These are phyloP conservation scores for Caenorhabditis angaria DNA, from an alignment of 2,888 invertebrate genomes.

Conservation along the genomic window DNA sequence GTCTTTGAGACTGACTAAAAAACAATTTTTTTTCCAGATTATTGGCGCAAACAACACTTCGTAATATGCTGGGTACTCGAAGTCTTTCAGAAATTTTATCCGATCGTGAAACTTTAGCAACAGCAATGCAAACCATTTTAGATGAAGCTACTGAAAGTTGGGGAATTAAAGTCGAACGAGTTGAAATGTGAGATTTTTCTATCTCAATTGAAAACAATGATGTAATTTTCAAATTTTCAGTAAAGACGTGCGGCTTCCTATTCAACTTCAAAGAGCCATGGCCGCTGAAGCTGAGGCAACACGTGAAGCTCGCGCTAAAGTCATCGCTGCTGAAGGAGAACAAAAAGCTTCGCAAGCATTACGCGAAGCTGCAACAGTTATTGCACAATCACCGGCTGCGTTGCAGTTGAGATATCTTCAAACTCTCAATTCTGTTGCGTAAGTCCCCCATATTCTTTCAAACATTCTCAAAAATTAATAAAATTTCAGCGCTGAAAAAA, in stretches of 20 bases:
- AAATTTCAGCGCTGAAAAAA: slow-evolving; percentile 69
- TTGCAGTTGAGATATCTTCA: slow-evolving; percentile 90
- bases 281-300: slow-evolving; percentile 94
- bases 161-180: slow-evolving; percentile 75
- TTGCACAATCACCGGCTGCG: slow-evolving; percentile 89
- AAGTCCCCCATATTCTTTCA: slow-evolving; percentile 82
- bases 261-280: slow-evolving; percentile 92
- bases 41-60: slow-evolving; percentile 74
- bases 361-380: slow-evolving; percentile 91
- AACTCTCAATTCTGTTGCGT: slow-evolving; percentile 81
- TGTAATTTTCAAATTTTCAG: slow-evolving; percentile 14
- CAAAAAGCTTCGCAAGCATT: slow-evolving; percentile 84
- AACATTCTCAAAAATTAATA: slow-evolving; percentile 76
- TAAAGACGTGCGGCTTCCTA: slow-evolving; percentile 85
- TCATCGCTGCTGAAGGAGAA: slow-evolving; percentile 93
- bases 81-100: slow-evolving; percentile 94
- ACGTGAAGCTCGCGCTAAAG: slow-evolving; percentile 79
- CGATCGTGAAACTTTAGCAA: slow-evolving; percentile 91
- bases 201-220: not conserved
- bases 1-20: not conserved
- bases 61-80: slow-evolving; percentile 93
- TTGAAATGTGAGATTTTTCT: slow-evolving; percentile 59
- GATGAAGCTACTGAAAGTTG: slow-evolving; percentile 75
- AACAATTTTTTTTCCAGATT: slow-evolving; percentile 41
- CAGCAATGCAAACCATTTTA: slow-evolving; percentile 81